Evolutionary conservation across 2,113 vertebrate genomes (phyloP), one percentile per base, ranked within the genome.

Genomic region (Sarotherodon lohbergeri): DNA sequence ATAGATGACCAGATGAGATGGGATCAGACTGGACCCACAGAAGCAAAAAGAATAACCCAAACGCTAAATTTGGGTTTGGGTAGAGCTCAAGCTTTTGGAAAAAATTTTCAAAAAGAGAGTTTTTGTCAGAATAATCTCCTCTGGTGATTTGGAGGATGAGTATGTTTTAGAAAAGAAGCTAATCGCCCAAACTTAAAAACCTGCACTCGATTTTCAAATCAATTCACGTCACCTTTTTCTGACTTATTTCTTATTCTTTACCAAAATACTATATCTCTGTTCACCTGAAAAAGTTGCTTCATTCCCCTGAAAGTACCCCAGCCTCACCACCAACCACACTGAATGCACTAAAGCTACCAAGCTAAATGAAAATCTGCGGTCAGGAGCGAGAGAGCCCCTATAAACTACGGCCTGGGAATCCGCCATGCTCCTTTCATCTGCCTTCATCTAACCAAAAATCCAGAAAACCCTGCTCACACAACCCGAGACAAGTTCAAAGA

Each of bases 331-430:
- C 73, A 34, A 82, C 91, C 88, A 73, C 73, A 36, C 46, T 9
- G 59, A 71, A 85, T 80, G 55, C 85, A 84, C 71, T 84, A 22
- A 90, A 89, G 87, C 90, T 59, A 82, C 86, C 16, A 1, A 81
- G 85, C 89, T 71, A 92, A 94, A 95, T 92, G 90, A 96, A 95
- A 93, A 94, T 91, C 88, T 94, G 93, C 10, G 88, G 92, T 94
- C 39, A 39, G 86, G 78, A 81, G 79, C 27, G 83, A 88, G 87
- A 86, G 90, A 90, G 90, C 81, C 80, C 89, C 88, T 63, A 91
- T 93, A 92, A 94, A 95, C 59, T 80, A 80, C 7, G 88, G 84
- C 89, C 87, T 90, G 92, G 90, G 90, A 94, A 93, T 91, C 83
- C 54, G 76, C 91, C 88, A 71, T 71, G 82, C 66, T 91, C 76